Evolutionary conservation across 2,888 invertebrate genomes (phyloP), one percentile per base, ranked within the genome.

Genomic region (Eudasyphora cyanicolor): DNA sequence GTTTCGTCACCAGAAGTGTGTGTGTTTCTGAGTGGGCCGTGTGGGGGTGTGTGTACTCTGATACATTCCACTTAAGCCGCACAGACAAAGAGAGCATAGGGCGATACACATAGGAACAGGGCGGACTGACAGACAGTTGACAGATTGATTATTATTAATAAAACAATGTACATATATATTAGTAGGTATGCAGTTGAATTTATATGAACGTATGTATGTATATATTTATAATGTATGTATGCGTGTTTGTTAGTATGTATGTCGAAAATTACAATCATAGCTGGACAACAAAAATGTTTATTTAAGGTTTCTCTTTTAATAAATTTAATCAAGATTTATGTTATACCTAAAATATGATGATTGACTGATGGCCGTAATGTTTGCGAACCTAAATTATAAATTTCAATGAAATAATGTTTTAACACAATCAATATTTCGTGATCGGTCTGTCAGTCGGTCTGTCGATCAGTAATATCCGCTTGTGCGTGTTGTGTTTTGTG

Each of bases 271-370:
- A 76, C 79, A 82, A 76, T 38, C 67, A 79, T 76, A 79, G 78
- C 79, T 79, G 77, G 82, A 82, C 82, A 82, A 73, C 76, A 79
- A 64, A 54, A 73, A 79, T 35, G 10, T n/a, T n/a, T 35, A 77
- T 49, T 42, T 67, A 67, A 38, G 70, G 54, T 69, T 69, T 51
- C 17, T 35, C n/a, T n/a, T n/a, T n/a, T n/a, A n/a, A 38, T 67
- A 73, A 54, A 17, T 24, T 38, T 57, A 73, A 73, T 76, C 42
- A 67, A n/a, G n/a, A n/a, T n/a, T n/a, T n/a, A 67, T 35, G 27
- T 74, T 79, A 74, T 83, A 83, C 82, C 82, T 83, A 83, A 74
- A 51, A 38, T 12, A 67, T 79, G 79, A 77, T 83, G 67, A 42
- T 10, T 19, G 21, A 51, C 64, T 82, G 82, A 79, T 83, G 82